Evolutionary conservation across 2,888 invertebrate species (phyloP), one percentile per base, ranked within the genome.

Genomic region (Himalopsyche japonica): DNA sequence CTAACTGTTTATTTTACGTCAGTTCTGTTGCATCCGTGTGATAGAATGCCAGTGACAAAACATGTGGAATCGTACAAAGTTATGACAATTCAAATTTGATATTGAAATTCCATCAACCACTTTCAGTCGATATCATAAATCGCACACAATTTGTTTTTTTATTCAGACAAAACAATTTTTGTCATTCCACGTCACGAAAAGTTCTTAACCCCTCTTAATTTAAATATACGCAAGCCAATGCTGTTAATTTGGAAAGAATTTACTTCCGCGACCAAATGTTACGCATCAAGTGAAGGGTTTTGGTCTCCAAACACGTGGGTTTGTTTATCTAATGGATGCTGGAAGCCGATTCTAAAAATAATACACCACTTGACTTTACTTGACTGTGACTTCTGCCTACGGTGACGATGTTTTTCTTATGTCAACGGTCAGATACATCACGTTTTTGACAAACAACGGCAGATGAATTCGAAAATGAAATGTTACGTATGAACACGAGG

Each of bases 251-350:
- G 15, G 27, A 37, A n/a, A 79, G 49, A 82, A 76, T 64, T 37
- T 78, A 82, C 82, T 82, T 82, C 64, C 57, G 77, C 43, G 30
- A 43, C 76, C 83, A 83, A 83, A 80, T 83, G 83, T 83, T 83
- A 80, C 47, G 30, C 81, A 80, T 80, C 83, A 83, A 48, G 70
- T 34, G 30, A 76, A 34, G 64, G 77, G 37, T 77, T 30, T 78
- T 32, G 27, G 32, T 79, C 48, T 78, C 57, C 57, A 18, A 27
- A 43, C 81, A 78, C 81, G 64, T 78, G 64, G 77, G 27, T 81
- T 34, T 84, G 81, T 84, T 82, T 82, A 81, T 64, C 79, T 79
- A 24, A 37, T 70, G 15, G 30, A 49, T 32, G 27, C 24, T 80
- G 32, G 64, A 57, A 10, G 49, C 49, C 4, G 70, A 43, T 47